phyloP scores from a whole-genome alignment of 2,113 vertebrate genomes.

The Panthera tigris region DNA sequence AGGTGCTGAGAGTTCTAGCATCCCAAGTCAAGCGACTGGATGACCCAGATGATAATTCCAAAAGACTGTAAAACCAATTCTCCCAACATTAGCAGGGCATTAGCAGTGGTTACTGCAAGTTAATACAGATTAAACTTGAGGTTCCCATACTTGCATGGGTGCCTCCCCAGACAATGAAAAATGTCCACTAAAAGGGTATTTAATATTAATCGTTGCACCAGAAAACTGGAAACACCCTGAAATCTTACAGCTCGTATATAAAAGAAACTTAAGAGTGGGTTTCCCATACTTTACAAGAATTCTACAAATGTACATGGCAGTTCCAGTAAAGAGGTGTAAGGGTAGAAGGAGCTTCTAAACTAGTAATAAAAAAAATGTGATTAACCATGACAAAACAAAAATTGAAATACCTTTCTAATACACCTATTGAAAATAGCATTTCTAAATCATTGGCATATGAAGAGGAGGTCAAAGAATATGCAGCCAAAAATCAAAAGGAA shows the following conservation, averaged over 20 bases:
- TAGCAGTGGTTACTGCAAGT: background rate
- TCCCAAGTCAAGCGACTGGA: background rate
- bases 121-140: background rate
- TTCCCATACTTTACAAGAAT: slow-evolving; percentile 11
- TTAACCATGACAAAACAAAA: background rate
- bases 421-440: background rate
- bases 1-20: background rate
- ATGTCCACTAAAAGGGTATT: background rate
- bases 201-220: background rate
- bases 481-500: background rate
- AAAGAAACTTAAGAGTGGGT: background rate
- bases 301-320: background rate
- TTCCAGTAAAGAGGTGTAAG: background rate
- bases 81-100: background rate
- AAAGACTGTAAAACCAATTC: slow-evolving; percentile 14
- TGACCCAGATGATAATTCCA: background rate
- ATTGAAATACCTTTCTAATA: background rate
- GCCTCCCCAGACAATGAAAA: background rate
- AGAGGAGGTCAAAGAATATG: background rate
- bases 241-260: background rate
- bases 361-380: slow-evolving; percentile 31
- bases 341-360: background rate
- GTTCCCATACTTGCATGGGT: background rate
- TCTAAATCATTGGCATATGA: background rate
- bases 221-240: slow-evolving; percentile 2